Evolutionary conservation across 1,140 invertebrate genomes (phyloP), one percentile per base, ranked within the genome.

Genomic region (Leptopilina clavipes): DNA sequence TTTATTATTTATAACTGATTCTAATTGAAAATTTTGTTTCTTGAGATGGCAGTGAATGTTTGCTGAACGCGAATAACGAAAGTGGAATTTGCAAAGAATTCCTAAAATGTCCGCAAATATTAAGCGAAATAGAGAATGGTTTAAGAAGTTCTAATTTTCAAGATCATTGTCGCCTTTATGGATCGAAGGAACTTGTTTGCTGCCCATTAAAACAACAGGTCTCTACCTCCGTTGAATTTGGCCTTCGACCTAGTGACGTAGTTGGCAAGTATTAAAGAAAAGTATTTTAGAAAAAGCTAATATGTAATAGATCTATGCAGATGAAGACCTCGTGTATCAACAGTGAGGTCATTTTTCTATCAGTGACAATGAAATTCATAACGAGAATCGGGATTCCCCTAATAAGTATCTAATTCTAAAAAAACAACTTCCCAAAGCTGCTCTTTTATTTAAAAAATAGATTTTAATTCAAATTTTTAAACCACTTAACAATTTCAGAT

Each of bases 171-270:
- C 82, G 86, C 0, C 88, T 89, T 22, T 48, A 76, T 0, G 73
- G 76, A 6, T 76, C 76, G 0, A 74, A 79, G 0, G 88, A 90
- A 75, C 86, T 89, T 9, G 88, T 89, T 48, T 90, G 89, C 25
- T 90, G 89, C 70, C 85, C 83, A 0, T 0, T 77, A 31, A 6
- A 31, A 10, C 78, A 75, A 9, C 72, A 79, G 10, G 43, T 80
- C n/a, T 52, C 48, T 17, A 52, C 48, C 17, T 81, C 81, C 8
- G 75, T 80, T 74, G 85, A 85, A 79, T 76, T 86, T 70, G 80
- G 80, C 31, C 77, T 82, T n/a, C 80, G 83, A 70, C 76, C 83
- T 9, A 82, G 81, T 56, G 85, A 85, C 17, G 72, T 82, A 78
- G n/a, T n/a, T n/a, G 86, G 84, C 83, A 83, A 56, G 40, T 22